These are phyloP conservation scores for Heliconius nattereri DNA, from an alignment of 1,140 invertebrate species.

Conservation along the genomic window DNA sequence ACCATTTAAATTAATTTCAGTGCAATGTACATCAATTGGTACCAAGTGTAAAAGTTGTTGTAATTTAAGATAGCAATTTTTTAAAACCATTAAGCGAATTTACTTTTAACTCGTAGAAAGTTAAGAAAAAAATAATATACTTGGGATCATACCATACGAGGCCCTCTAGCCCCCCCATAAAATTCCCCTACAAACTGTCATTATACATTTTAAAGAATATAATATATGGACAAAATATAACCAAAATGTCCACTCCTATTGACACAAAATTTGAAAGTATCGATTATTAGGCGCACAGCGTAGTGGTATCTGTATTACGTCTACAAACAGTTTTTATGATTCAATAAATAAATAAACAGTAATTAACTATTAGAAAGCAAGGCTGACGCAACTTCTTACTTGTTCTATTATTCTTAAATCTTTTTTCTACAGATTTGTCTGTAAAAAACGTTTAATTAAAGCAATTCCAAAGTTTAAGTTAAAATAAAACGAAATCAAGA, in stretches of 20 bases:
- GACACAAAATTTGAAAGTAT: background rate
- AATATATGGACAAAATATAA: too few species aligned
- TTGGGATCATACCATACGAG: background rate
- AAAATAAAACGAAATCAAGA: background rate
- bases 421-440: too few species aligned
- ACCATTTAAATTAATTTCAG: conserved; percentile 13
- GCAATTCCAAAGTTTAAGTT: too few species aligned
- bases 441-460: too few species aligned
- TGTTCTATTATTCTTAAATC: background rate
- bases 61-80: background rate
- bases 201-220: background rate
- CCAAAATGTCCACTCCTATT: background rate
- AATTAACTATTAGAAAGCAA: background rate
- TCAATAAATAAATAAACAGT: background rate
- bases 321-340: background rate
- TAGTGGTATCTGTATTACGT: background rate
- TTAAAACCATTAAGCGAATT: background rate
- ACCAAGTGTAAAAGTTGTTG: background rate
- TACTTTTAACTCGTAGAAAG: background rate
- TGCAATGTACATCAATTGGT: conserved; percentile 12
- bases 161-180: background rate
- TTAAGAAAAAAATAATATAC: background rate
- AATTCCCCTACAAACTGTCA: background rate
- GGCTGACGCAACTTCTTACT: background rate
- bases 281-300: background rate